Evolutionary conservation across 2,888 invertebrate genomes (phyloP), one percentile per base, ranked within the genome.

Genomic region (Melanchra persicariae): DNA sequence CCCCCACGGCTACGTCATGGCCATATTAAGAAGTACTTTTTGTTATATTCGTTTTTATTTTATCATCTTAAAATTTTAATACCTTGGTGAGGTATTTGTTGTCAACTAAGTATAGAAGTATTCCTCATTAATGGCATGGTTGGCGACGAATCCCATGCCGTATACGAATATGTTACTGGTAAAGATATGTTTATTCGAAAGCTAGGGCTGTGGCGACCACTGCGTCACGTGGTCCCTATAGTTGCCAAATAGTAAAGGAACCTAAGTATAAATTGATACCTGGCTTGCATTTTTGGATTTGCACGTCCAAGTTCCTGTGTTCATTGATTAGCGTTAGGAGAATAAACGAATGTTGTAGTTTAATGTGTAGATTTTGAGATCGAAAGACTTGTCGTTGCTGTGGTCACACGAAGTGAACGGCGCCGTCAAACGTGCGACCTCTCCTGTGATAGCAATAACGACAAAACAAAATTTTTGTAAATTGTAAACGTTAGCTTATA

Each of bases 241-340:
- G 61, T 74, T 83, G 81, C 83, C 85, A 81, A 83, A 81, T 79
- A 79, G 70, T 62, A 72, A 77, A 69, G 58, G 66, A 83, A 79
- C 47, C 54, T 78, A 55, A 69, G 64, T 77, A 74, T 59, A 77
- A 74, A 85, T 76, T 67, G 52, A 83, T 85, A 83, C 78, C 84
- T 88, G 87, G 89, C 87, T 90, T 90, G 89, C 88, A 91, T 87
- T 89, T 91, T 92, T 93, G 90, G 91, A 92, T 91, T 88, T 87
- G 87, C 85, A 82, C 85, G 90, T 93, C 93, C 93, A 91, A 91
- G 90, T 84, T 90, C 88, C 90, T 94, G 94, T 95, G 94, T 95
- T 95, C 94, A 94, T 91, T 91, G 87, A 86, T 87, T 93, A 92
- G 91, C 81, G 71, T 85, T 92, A 93, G 90, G 85, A 69, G 84